Conservation (phyloP, 1,140 invertebrate genomes). For the Heliconius congener region DNA sequence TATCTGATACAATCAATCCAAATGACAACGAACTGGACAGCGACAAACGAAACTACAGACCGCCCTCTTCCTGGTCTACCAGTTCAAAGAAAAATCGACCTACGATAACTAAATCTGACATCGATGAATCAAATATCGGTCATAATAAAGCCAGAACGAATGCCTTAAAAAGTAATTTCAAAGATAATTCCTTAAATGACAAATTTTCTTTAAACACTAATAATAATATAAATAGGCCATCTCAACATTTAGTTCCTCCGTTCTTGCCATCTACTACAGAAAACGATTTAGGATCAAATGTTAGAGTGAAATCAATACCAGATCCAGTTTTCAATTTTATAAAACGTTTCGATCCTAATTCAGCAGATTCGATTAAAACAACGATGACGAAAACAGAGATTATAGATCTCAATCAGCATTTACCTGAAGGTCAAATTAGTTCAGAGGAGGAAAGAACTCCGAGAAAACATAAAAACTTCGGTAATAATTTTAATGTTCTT, state of each 20-base stretch:
- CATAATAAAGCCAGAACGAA: constrained; percentile 17
- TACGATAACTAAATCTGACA: constrained; percentile 2
- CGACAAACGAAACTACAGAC: constrained; percentile 58
- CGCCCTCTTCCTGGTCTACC: constrained; percentile 60
- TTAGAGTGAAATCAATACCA: constrained; percentile 43
- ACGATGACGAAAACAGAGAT: constrained; percentile 71
- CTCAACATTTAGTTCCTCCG: constrained; percentile 51
- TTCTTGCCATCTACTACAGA: constrained; percentile 50
- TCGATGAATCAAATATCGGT: constrained; percentile 3
- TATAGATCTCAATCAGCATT: constrained; percentile 62
- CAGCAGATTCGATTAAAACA: constrained; percentile 62
- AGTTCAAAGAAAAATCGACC: constrained; percentile 39
- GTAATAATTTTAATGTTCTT: constrained; percentile 59
- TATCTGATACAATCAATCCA: constrained; percentile 55
- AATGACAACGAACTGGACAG: constrained; percentile 66
- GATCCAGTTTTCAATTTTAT: constrained; percentile 73
- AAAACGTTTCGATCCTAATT: constrained; percentile 75
- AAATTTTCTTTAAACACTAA: not conserved
- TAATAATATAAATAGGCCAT: constrained; percentile 41
- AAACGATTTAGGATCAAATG: constrained; percentile 48
- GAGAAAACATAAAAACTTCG: constrained; percentile 61
- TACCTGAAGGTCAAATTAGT: constrained; percentile 65
- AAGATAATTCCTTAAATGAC: constrained; percentile 16
- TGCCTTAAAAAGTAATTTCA: constrained; percentile 1
- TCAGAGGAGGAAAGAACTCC: constrained; percentile 67